Evolutionary conservation across 2,888 invertebrate genomes (phyloP), one percentile per base, ranked within the genome.

Genomic region (Asteroscopus sphinx): DNA sequence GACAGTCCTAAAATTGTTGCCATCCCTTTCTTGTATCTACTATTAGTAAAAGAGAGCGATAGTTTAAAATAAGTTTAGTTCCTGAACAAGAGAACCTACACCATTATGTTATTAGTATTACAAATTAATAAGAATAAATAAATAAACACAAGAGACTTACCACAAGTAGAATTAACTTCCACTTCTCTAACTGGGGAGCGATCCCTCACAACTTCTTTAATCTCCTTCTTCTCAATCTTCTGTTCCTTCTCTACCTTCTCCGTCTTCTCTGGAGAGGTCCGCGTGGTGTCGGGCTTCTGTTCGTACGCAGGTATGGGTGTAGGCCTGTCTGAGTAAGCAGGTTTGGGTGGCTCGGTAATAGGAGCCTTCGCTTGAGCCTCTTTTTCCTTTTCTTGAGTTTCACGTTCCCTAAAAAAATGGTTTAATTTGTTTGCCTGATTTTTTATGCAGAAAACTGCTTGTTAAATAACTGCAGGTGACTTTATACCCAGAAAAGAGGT

Each of bases 141-240:
- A 11, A n/a, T n/a, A n/a, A n/a, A n/a, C n/a, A n/a, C n/a, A n/a
- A n/a, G n/a, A 37, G 11, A 83, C 88, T 86, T 21, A 90, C 92
- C 92, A 79, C 91, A 90, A 48, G 92, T 93, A 53, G 92, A 93
- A 54, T 93, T 92, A 44, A 90, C 89, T 70, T 90, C 89, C 3
- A 79, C 77, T 1, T 85, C 80, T 15, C 69, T 82, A 0, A 77
- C 56, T 0, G 87, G 88, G 0, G 87, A 85, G 0, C 81, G 62
- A 0, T 87, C 87, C 46, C 74, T 76, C 0, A 59, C 74, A 49
- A 53, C 65, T 63, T 80, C 81, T 9, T 57, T 35, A 9, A 44
- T 57, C 13, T 53, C 54, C 0, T 30, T 35, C 35, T 51, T 73
- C 32, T 12, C 12, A 15, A 12, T 32, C 12, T 13, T 15, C 15